Conservation (phyloP, 2,797 vertebrate genomes). For the Cirrhinus mrigala region DNA sequence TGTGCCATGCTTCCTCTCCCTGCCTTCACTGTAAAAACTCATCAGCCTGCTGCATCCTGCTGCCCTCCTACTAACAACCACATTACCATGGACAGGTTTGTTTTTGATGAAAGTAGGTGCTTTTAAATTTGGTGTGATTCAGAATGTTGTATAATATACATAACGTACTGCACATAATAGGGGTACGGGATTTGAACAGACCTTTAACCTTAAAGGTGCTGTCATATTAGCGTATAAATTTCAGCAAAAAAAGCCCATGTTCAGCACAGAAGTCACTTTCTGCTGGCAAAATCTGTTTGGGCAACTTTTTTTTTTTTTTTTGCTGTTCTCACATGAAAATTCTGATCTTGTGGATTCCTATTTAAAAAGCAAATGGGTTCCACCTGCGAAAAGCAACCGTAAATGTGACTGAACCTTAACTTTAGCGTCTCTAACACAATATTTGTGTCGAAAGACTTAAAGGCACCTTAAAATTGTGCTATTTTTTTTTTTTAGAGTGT, state of each 20-base stretch:
- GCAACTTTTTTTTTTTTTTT: background rate
- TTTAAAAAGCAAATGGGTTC: background rate
- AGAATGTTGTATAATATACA: background rate
- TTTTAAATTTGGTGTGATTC: background rate
- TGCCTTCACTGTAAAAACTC: constrained; percentile 16
- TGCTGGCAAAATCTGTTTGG: background rate
- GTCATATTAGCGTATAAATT: background rate
- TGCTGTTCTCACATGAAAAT: background rate
- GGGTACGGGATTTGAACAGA: background rate
- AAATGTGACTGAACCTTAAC: background rate
- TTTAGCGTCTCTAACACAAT: background rate
- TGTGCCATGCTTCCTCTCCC: constrained; percentile 41
- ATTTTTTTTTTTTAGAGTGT: background rate
- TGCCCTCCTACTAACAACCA: constrained; percentile 64
- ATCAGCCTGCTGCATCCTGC: constrained; percentile 34
- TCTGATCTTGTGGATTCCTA: background rate
- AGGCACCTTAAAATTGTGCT: background rate
- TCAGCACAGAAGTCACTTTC: background rate
- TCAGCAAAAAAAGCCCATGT: background rate
- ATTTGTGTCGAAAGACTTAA: background rate
- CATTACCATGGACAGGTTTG: constrained; percentile 44
- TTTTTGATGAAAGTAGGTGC: constrained; percentile 46
- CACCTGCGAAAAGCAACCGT: background rate
- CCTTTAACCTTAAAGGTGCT: background rate
- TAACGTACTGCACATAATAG: background rate